Base-by-base conservation (phyloP, 1,140 invertebrate species). In the Cephus cinctus region DNA sequence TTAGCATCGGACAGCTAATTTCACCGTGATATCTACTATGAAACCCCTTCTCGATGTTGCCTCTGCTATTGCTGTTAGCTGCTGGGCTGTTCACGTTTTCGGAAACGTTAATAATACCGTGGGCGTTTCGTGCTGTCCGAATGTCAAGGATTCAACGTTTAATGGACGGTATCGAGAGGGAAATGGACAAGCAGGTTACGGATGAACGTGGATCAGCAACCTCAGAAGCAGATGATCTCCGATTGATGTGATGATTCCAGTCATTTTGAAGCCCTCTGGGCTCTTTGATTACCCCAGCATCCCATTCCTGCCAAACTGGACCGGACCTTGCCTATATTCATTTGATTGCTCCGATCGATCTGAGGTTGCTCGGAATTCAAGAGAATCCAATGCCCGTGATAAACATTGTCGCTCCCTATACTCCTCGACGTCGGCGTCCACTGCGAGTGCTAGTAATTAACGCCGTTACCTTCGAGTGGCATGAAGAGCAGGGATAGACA, bases 1-100 rank as follows among this genome's bases (percentile, higher is more conserved):
- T 63, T 62, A 62, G 56, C 45, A 59, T 48, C 25, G 43, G 51
- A 62, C 61, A 60, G 59, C 39, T 59, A 59, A 62, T 62, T 62
- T 58, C 31, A 32, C 22, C 42, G 45, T 47, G 48, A 56, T 35
- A n/a, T n/a, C n/a, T n/a, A n/a, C n/a, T n/a, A n/a, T n/a, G n/a
- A n/a, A n/a, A n/a, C n/a, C n/a, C n/a, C n/a, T n/a, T n/a, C 52
- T 48, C 42, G 25, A n/a, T n/a, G n/a, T n/a, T 30, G 0, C 21
- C 9, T 4, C 15, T 2, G 39, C 49, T 25, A 36, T 36, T 8
- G 4, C 11, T 43, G 35, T 20, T 22, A 21, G 25, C 19, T 15
- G 27, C 20, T n/a, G 15, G 19, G 18, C 34, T 9, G 25, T 32
- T 47, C 39, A 44, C 44, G 50, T 55, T 61, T 62, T 61, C 53